Conservation (phyloP, 1,140 invertebrate species). For the Antheraea pernyi region DNA sequence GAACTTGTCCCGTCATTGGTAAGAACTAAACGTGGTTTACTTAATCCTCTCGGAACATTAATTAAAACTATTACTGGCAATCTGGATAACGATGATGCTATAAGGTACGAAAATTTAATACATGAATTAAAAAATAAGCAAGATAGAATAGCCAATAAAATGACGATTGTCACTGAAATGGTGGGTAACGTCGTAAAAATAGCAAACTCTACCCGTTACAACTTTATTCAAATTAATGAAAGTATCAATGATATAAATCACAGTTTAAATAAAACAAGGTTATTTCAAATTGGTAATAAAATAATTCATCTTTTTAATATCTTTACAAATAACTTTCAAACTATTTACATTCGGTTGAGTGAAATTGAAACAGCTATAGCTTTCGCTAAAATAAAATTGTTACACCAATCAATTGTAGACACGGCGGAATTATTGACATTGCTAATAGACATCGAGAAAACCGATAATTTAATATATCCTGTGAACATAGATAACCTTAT, state of each 20-base stretch:
- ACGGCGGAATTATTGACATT: too few species aligned
- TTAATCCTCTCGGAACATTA: slow-evolving; percentile 28
- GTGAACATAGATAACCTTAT: too few species aligned
- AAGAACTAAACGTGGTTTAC: slow-evolving; percentile 32
- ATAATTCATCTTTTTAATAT: too few species aligned
- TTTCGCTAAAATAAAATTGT: too few species aligned
- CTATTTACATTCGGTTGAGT: too few species aligned
- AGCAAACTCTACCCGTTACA: slow-evolving; percentile 12
- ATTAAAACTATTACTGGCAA: slow-evolving; percentile 34
- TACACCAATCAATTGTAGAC: too few species aligned
- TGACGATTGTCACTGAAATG: slow-evolving; percentile 21
- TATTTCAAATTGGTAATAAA: slow-evolving; percentile 8
- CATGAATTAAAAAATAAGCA: slow-evolving; percentile 20
- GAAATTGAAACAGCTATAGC: too few species aligned
- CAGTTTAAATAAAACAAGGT: slow-evolving; percentile 5
- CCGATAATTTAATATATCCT: too few species aligned
- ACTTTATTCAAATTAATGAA: slow-evolving; percentile 13
- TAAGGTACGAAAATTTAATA: slow-evolving; percentile 24
- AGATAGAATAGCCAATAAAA: slow-evolving; percentile 17
- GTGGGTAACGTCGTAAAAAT: slow-evolving; percentile 15
- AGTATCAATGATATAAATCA: slow-evolving; percentile 6
- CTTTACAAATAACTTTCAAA: too few species aligned
- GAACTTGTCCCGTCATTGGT: slow-evolving; percentile 22
- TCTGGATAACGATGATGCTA: slow-evolving; percentile 26
- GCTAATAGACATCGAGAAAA: too few species aligned